A percentile compares a stretch with the other conserved stretches of the same genome.
Conservation (phyloP, 2,888 invertebrate genomes). For the Drosophila subquinaria region DNA sequence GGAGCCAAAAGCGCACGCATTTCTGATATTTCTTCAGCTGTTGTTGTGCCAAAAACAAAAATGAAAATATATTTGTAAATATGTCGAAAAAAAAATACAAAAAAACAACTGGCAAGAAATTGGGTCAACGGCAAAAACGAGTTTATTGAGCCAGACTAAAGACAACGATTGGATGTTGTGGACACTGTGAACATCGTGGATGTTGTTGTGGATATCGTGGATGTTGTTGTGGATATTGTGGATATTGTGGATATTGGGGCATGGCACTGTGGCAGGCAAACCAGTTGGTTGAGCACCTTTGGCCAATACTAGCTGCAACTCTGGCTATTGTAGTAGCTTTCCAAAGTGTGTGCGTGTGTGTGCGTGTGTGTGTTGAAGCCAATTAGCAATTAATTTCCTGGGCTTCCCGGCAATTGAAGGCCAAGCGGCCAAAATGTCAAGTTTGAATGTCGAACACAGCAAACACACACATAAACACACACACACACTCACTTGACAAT, state of each 20-base stretch:
- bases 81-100: conserved; percentile 25
- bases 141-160: conserved; percentile 55
- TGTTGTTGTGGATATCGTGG: conserved; percentile 5
- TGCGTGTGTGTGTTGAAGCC: conserved; percentile 25
- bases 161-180: conserved; percentile 7
- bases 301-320: conserved; percentile 25
- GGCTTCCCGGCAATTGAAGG: conserved; percentile 37
- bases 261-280: conserved; percentile 39
- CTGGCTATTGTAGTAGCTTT: conserved; percentile 15
- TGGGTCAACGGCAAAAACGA: conserved; percentile 75
- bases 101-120: conserved; percentile 66
- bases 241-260: conserved; percentile 16
- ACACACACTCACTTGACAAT: background rate
- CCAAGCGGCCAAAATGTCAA: conserved; percentile 49
- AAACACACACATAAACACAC: background rate
- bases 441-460: conserved; percentile 30
- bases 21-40: conserved; percentile 27
- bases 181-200: background rate
- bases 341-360: conserved; percentile 7
- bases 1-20: conserved; percentile 39
- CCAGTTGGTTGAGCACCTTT: conserved; percentile 67
- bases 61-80: conserved; percentile 12
- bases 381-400: conserved; percentile 54
- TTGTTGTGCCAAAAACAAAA: conserved; percentile 37
- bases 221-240: conserved; percentile 7